phyloP scores from a whole-genome alignment of 2,888 invertebrate genomes.

The Linyphia triangularis region DNA sequence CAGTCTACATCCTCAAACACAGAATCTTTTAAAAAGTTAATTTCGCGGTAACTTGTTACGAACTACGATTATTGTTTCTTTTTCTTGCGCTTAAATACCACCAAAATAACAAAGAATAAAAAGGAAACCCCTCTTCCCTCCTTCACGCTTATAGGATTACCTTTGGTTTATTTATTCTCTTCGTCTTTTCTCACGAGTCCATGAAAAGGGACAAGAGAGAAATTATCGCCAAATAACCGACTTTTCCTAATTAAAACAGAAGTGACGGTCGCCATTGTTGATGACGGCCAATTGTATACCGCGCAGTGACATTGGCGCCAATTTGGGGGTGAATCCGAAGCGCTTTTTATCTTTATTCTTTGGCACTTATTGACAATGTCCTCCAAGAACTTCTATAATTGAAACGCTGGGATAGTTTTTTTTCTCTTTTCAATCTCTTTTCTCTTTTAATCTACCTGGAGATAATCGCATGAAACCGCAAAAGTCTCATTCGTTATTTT shows the following conservation, averaged over 20 bases:
- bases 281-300: slow-evolving; percentile 36
- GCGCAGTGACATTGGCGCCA: slow-evolving; percentile 71
- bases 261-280: slow-evolving; percentile 62
- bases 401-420: slow-evolving; percentile 9
- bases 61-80: slow-evolving; percentile 8
- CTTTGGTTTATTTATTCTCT: not conserved
- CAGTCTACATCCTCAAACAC: slow-evolving; percentile 23
- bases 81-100: not conserved
- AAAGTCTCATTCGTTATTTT: slow-evolving; percentile 27
- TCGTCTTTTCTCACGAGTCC: not conserved
- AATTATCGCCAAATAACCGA: slow-evolving; percentile 45
- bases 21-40: slow-evolving; percentile 52
- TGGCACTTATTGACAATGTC: slow-evolving; percentile 60
- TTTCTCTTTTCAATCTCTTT: not conserved
- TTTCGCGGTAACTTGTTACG: slow-evolving; percentile 47
- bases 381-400: slow-evolving; percentile 64
- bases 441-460: slow-evolving; percentile 25
- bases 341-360: slow-evolving; percentile 33
- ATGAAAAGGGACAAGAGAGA: slow-evolving; percentile 8
- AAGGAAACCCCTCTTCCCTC: slow-evolving; percentile 7
- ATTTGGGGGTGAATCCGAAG: slow-evolving; percentile 35
- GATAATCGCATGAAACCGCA: slow-evolving; percentile 65
- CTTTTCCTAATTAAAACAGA: slow-evolving; percentile 66
- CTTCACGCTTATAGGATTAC: slow-evolving; percentile 8
- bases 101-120: not conserved